A percentile compares a stretch with the other conserved stretches of the same genome.
phyloP scores from a whole-genome alignment of 2,797 vertebrate species.

The Paratrypauchen microcephalus region DNA sequence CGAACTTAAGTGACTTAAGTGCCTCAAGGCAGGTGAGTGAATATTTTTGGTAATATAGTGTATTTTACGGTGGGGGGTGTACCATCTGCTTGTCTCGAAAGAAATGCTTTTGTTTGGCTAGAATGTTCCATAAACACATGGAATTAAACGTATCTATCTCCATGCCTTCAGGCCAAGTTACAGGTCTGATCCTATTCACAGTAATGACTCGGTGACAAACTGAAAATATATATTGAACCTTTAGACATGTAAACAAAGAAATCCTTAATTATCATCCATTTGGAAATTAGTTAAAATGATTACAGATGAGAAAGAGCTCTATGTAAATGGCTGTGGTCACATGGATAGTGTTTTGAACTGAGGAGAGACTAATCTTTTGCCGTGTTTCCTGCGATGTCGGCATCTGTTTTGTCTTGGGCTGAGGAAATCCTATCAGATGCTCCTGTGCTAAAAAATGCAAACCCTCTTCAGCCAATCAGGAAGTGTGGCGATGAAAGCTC shows the following conservation, averaged over 20 bases:
- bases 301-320: constrained; percentile 15
- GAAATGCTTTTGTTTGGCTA: not conserved
- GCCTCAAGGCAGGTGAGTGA: no score
- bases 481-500: constrained; percentile 61
- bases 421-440: constrained; percentile 69
- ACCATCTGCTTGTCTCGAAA: not conserved
- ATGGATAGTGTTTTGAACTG: constrained; percentile 18
- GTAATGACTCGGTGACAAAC: not conserved
- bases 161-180: not conserved
- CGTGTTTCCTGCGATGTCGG: constrained; percentile 43
- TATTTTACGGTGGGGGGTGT: not conserved
- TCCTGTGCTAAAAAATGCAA: constrained; percentile 36
- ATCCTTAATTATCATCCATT: not conserved
- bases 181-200: not conserved
- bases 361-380: constrained; percentile 44
- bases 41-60: no score
- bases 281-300: not conserved
- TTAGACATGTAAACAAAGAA: not conserved
- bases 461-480: constrained; percentile 62
- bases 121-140: not conserved
- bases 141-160: not conserved
- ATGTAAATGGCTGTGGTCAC: constrained; percentile 2
- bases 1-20: no score
- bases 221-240: not conserved
- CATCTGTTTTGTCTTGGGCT: constrained; percentile 56